Evolutionary conservation across 2,797 vertebrate genomes (phyloP), one percentile per base, ranked within the genome.

Genomic region (Phaenicophaeus curvirostris): DNA sequence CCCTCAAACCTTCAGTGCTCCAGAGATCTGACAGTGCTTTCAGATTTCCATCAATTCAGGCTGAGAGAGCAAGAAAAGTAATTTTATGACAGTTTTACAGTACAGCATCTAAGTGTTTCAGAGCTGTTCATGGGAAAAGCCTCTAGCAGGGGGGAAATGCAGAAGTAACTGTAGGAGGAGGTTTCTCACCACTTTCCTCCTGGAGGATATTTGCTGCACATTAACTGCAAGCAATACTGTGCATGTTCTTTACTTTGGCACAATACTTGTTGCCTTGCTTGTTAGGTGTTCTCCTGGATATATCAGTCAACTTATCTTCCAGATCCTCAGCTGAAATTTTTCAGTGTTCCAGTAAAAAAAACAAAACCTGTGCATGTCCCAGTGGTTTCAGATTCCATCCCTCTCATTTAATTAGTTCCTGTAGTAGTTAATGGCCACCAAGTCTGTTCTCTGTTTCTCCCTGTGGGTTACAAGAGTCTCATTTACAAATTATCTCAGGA

Each of bases 371-470:
- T 54, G 30, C 1, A 1, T 11, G 17, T 79, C 73, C 68, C 77
- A 65, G 21, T 51, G 53, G 61, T 77, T 90, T 90, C 65, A 84
- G 62, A 61, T 54, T 84, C 69, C 48, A 87, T 83, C 48, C 14
- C 16, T 35, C 46, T 72, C 58, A 44, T 78, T 93, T 93, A 93
- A 96, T 94, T 79, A 86, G 59, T 61, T 92, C 44, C 51, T 74
- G 58, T 74, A 67, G 59, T 31, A 85, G 9, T 44, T 92, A 87
- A 86, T 35, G 51, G 58, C 37, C 68, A 87, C 62, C 20, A 71
- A 68, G 41, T 41, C 55, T 81, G n/a, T 24, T 71, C 39, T 78
- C 48, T 81, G 0, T 46, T 85, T 85, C 65, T 42, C 61, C 77
- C 68, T 57, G 25, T 25, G 57, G 37, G 31, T 80, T 93, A 66